These are phyloP conservation scores for Gulo gulo DNA, from an alignment of 2,113 vertebrate genomes.

Conservation along the genomic window DNA sequence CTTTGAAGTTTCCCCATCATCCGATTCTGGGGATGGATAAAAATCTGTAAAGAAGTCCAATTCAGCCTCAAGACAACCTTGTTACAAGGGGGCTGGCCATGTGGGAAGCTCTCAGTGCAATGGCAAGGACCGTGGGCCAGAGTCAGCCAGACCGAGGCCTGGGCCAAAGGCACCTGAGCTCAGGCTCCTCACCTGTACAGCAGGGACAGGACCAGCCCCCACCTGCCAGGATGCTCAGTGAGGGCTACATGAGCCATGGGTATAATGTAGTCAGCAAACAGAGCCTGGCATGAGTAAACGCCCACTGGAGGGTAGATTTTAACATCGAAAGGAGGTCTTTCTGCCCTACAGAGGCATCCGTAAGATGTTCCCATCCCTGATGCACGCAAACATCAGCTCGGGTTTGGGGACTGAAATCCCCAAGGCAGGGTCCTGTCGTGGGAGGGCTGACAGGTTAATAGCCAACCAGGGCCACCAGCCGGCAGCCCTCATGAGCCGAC, in stretches of 20 bases:
- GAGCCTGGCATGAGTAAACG: rapidly evolving
- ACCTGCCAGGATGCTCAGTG: too few relatives aligned
- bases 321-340: neutral
- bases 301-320: neutral
- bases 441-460: neutral
- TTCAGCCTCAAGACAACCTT: neutral
- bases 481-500: neutral
- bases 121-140: rapidly evolving
- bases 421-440: rapidly evolving
- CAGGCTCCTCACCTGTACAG: rapidly evolving
- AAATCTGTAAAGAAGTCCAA: neutral
- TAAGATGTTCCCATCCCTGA: neutral
- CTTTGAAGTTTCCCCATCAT: neutral
- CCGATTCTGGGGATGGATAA: neutral
- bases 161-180: neutral
- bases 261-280: neutral
- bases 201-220: neutral
- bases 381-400: rapidly evolving
- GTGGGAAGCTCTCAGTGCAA: rapidly evolving
- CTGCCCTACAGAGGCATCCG: neutral
- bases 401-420: neutral
- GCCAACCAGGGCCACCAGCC: neutral
- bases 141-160: neutral
- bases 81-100: neutral
- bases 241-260: neutral